Evolutionary conservation across 1,140 invertebrate species (phyloP).

Genomic region (Contarinia nasturtii): DNA sequence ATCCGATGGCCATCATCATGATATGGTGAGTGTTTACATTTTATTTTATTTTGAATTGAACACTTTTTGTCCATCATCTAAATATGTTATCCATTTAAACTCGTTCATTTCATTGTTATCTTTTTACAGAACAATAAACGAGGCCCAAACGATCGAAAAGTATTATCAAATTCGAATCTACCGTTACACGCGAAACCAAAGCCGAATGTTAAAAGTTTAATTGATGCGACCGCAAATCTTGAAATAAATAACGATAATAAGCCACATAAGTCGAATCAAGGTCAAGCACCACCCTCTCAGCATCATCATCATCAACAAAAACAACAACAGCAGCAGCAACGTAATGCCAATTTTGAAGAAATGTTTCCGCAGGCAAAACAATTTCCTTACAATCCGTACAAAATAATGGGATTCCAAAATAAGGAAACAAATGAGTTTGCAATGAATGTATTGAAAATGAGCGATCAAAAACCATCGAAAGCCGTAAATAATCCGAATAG

Average conservation of each 20-base stretch:
- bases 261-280: not conserved
- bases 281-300: constrained; percentile 9
- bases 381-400: constrained; percentile 30
- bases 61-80: no score
- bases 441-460: constrained; percentile 25
- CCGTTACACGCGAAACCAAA: no score
- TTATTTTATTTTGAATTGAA: no score
- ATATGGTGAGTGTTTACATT: no score
- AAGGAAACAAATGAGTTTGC: constrained; percentile 37
- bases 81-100: no score
- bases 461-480: not conserved
- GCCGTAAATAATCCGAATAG: constrained; percentile 9
- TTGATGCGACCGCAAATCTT: no score
- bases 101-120: no score
- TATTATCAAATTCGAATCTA: not conserved
- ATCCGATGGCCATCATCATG: no score
- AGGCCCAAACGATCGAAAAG: not conserved
- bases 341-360: constrained; percentile 8
- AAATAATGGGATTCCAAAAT: constrained; percentile 36
- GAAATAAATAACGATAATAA: not conserved
- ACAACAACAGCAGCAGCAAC: constrained; percentile 3
- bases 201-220: no score
- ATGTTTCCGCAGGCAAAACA: constrained; percentile 15
- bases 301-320: constrained; percentile 6
- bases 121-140: not conserved